Conservation (phyloP, 1,140 invertebrate species). For the Calosoma granatense region DNA sequence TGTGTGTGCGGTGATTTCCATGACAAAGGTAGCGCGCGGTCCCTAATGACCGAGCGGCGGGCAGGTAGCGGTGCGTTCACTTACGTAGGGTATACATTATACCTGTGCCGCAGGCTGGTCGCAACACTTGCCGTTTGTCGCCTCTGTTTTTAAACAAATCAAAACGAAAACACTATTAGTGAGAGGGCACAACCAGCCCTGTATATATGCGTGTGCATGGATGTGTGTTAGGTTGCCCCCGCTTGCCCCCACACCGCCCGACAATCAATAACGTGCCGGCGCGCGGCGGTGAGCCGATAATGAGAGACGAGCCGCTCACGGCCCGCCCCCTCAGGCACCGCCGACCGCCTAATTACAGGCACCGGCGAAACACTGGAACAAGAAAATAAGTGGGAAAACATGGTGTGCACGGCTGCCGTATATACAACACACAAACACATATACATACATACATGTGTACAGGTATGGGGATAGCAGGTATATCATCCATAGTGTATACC, state of each 20-base stretch:
- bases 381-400: conserved; percentile 40
- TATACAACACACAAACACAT: neutral
- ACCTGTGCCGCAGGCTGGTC: no score
- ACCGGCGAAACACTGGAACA: neutral
- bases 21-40: conserved; percentile 18
- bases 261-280: conserved; percentile 6
- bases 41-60: conserved; percentile 11
- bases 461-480: no score
- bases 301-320: conserved; percentile 9
- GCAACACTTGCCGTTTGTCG: conserved; percentile 15
- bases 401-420: conserved; percentile 12
- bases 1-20: conserved; percentile 17
- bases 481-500: no score
- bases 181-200: neutral
- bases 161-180: conserved; percentile 1
- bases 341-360: neutral
- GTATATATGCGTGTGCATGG: neutral
- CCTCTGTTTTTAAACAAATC: conserved; percentile 23
- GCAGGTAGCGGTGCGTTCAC: no score
- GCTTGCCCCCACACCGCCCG: neutral
- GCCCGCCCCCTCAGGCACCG: neutral
- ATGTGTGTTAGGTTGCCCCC: neutral
- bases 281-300: conserved; percentile 4
- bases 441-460: no score
- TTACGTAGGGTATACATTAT: no score